Evolutionary conservation across 2,888 invertebrate genomes (phyloP).

Genomic region (Coleophora flavipennella): DNA sequence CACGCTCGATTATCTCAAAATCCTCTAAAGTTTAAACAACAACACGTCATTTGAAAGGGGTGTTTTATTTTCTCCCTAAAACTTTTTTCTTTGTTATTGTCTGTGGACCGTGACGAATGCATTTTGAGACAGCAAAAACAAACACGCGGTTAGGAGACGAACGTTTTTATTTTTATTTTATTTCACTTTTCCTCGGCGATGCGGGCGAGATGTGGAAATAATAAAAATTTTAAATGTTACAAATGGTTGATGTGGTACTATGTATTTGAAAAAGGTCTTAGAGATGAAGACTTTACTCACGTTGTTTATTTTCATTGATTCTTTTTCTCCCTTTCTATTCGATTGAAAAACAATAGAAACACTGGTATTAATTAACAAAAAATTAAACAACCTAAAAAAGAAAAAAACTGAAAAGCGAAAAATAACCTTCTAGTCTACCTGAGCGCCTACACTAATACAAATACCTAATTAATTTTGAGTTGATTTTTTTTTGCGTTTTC

Average conservation of each 20-base stretch:
- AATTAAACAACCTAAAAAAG: no score
- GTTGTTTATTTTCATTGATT: no score
- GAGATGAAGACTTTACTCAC: no score
- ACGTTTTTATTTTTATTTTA: constrained; percentile 12
- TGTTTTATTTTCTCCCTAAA: constrained; percentile 4
- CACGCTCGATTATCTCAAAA: constrained; percentile 21
- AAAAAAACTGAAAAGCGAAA: no score
- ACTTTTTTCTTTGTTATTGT: constrained; percentile 7
- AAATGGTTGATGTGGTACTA: constrained; percentile 21
- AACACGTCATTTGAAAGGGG: constrained; percentile 13
- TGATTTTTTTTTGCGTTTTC: no score
- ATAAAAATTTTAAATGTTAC: constrained; percentile 36
- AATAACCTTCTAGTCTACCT: no score
- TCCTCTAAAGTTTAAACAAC: constrained; percentile 14
- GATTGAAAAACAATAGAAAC: no score
- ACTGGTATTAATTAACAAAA: no score
- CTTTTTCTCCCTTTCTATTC: no score
- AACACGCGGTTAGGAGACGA: constrained; percentile 25
- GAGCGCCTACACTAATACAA: no score
- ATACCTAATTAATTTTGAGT: no score
- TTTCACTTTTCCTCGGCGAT: constrained; percentile 22
- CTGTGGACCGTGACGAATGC: constrained; percentile 39
- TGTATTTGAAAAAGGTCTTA: no score
- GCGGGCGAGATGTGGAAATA: constrained; percentile 32
- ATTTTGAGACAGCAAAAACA: constrained; percentile 44